A percentile compares a stretch with the other conserved stretches of the same genome.
phyloP scores from a whole-genome alignment of 2,113 vertebrate genomes.

The Pituophis catenifer region DNA sequence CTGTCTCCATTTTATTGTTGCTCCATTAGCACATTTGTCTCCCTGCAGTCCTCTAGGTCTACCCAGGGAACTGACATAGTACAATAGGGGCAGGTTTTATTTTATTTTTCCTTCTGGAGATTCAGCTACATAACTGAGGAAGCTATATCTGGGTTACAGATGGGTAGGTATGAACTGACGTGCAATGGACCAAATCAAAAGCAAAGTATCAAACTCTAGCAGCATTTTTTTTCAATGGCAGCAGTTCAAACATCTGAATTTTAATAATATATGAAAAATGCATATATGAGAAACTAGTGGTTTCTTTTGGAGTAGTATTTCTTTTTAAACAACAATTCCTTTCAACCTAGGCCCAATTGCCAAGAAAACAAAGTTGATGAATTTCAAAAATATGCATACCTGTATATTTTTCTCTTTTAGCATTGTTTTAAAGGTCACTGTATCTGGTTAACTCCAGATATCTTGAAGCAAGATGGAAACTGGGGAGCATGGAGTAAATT shows the following conservation, averaged over 20 bases:
- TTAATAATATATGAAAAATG: not conserved
- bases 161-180: not conserved
- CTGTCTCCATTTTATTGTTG: not conserved
- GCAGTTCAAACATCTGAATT: not conserved
- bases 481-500: conserved; percentile 96
- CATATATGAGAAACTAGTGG: not conserved
- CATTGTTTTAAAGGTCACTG: conserved; percentile 98
- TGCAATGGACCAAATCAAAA: not conserved
- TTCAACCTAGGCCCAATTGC: not conserved
- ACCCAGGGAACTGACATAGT: not conserved
- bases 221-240: not conserved
- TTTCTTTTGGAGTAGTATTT: not conserved
- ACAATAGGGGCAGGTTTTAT: not conserved
- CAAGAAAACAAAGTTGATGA: not conserved
- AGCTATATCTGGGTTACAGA: not conserved
- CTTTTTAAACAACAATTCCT: not conserved
- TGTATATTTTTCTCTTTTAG: conserved; percentile 66
- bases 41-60: not conserved
- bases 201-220: not conserved
- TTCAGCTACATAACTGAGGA: not conserved
- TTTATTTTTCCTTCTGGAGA: not conserved
- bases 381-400: conserved; percentile 8
- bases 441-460: conserved; percentile 92
- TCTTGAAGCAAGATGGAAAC: conserved; percentile 94
- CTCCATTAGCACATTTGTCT: not conserved